Evolutionary conservation across 2,797 vertebrate genomes (phyloP), one percentile per base, ranked within the genome.

Genomic region (Ispidina lecontei): DNA sequence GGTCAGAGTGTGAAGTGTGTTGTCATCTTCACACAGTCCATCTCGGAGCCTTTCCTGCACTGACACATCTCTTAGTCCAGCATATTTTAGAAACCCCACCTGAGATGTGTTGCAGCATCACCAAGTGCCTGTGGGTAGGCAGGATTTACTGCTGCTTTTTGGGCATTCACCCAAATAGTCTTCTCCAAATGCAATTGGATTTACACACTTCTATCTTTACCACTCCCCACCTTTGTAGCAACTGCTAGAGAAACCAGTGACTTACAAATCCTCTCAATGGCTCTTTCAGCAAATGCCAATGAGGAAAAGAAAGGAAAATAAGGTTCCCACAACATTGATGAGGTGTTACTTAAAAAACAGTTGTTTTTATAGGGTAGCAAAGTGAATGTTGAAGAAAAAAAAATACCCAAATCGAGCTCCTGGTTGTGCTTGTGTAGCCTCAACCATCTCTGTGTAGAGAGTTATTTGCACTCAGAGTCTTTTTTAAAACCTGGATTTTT

Each of bases 171-270:
- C 22, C 56, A 58, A 35, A 35, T 35, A 0, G 15, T 67, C 79
- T 83, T 68, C 49, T 80, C 54, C 33, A 28, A 21, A 35, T 39
- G 10, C 13, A 60, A 21, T 7, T 22, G 12, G 68, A 29, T 9
- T 80, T 86, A 25, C 33, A 20, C 15, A 18, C 7, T 5, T 25
- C 41, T 10, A 2, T 19, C 13, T 88, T 69, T 64, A 64, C 23
- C 11, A 14, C 43, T 56, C 28, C 5, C 26, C 8, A 1, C 59
- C 73, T 60, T 68, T 0, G 0, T 25, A 28, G 39, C 63, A 70
- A 20, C 35, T 28, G 2, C 52, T 68, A 46, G 41, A 12, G 52
- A 84, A 44, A 77, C 7, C 6, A 2, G 0, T 26, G 22, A 37
- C 35, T 19, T 52, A 62, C 58, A 86, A 51, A 58, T 78, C 28